Evolutionary conservation across 2,113 vertebrate species (phyloP), one percentile per base, ranked within the genome.

Genomic region (Gavia stellata): DNA sequence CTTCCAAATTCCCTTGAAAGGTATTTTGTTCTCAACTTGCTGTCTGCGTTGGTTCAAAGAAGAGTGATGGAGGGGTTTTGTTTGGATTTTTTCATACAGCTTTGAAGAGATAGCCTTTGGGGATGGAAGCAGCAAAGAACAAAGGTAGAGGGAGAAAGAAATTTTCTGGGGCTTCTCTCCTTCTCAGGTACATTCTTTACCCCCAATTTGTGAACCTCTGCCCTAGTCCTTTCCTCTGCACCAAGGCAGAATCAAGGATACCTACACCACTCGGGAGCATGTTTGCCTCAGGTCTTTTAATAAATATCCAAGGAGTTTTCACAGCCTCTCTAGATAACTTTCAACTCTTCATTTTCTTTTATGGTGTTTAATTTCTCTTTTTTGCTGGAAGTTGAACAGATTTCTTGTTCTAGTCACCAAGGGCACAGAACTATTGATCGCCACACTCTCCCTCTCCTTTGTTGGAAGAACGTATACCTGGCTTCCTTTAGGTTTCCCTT

Each of bases 381-480:
- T 90, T 93, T 80, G 93, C 58, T 90, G 62, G 40, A 87, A 89
- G 44, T 75, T 77, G 78, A 94, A 88, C 56, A 82, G 34, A 40
- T 88, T 91, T 75, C 2, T 4, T 72, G n/a, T 88, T 94, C 86
- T 65, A 75, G 73, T 93, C 81, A 88, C 65, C 47, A 80, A 96
- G 74, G 95, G 78, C 90, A 87, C 44, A 73, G 90, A 96, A 82
- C 61, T 97, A 95, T 90, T 88, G 90, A 96, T 89, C 29, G 28
- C 71, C 78, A 70, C 4, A 45, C 31, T 47, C 13, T 20, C 55
- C 65, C 13, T 70, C 49, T 56, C 31, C 71, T 93, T 83, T 89
- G 34, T 36, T 75, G 77, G 52, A 84, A 86, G 91, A 92, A 84
- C 36, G 50, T 36, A 61, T 74, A 63, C 72, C 44, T 67, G 59